These are phyloP conservation scores for Pachyramphus minor DNA, from an alignment of 2,113 vertebrate species.

Conservation along the genomic window DNA sequence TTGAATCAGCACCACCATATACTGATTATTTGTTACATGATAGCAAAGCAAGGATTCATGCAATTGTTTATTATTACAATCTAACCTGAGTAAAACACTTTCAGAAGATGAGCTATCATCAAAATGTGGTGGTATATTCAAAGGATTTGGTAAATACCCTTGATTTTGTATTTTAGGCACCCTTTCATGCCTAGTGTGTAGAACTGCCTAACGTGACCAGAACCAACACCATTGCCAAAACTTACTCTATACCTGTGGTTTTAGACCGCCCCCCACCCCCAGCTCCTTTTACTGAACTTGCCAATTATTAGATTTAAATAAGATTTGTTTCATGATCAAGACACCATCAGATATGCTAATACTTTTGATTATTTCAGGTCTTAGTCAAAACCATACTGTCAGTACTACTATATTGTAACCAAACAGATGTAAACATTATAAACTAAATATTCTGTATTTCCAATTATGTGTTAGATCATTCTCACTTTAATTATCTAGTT, in stretches of 20 bases:
- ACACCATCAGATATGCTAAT: neutral
- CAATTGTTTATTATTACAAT: neutral
- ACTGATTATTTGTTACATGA: neutral
- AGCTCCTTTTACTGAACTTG: neutral
- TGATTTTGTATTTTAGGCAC: neutral
- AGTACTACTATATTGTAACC: neutral
- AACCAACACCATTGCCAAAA: neutral
- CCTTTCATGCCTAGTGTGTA: neutral
- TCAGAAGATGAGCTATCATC: neutral
- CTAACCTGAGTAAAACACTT: neutral
- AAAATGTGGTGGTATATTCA: neutral
- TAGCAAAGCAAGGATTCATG: neutral
- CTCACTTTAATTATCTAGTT: neutral
- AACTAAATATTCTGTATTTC: neutral
- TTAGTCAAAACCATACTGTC: neutral
- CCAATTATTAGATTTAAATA: neutral
- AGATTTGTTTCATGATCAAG: neutral
- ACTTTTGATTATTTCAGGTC: neutral
- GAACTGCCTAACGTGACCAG: neutral
- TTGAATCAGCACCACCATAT: neutral
- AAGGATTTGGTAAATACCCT: neutral
- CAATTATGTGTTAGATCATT: neutral
- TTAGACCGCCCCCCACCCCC: neutral
- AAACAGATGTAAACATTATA: neutral
- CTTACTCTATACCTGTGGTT: neutral